phyloP scores from a whole-genome alignment of 2,888 invertebrate species.

The Patella caerulea region DNA sequence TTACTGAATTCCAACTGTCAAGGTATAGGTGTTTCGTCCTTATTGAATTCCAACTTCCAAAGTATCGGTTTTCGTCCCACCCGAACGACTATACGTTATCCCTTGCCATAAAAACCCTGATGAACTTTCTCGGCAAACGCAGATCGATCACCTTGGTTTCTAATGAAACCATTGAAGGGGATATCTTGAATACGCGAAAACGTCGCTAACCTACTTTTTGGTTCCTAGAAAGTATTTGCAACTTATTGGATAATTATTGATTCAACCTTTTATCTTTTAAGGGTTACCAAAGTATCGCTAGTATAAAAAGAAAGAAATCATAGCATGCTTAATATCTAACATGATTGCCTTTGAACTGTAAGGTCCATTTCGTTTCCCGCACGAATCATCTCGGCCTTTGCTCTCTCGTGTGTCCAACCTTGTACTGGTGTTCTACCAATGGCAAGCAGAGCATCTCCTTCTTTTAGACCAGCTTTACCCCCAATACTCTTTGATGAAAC shows the following conservation, averaged over 20 bases:
- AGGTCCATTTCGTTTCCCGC: slow-evolving; percentile 69
- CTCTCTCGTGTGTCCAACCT: slow-evolving; percentile 61
- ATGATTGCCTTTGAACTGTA: slow-evolving; percentile 58
- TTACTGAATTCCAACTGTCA: too few relatives aligned
- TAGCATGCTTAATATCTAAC: neutral
- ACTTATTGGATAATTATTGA: neutral
- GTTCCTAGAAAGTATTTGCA: too few relatives aligned
- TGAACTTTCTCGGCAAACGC: too few relatives aligned
- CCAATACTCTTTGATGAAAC: slow-evolving; percentile 64
- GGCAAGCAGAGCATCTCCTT: slow-evolving; percentile 65
- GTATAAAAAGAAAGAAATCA: neutral
- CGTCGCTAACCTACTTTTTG: too few relatives aligned
- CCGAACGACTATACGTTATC: too few relatives aligned
- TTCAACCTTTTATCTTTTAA: neutral
- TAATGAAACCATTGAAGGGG: too few relatives aligned
- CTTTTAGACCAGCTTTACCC: slow-evolving; percentile 57
- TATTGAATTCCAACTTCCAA: too few relatives aligned
- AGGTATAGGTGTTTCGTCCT: too few relatives aligned
- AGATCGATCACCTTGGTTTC: too few relatives aligned
- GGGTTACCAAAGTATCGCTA: neutral
- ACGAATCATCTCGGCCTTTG: slow-evolving; percentile 67
- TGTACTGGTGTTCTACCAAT: slow-evolving; percentile 55
- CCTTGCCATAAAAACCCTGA: too few relatives aligned
- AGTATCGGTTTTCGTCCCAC: too few relatives aligned
- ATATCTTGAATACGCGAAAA: too few relatives aligned